These are phyloP conservation scores for Dynastes hyllus DNA, from an alignment of 2,888 invertebrate genomes.

Conservation along the genomic window DNA sequence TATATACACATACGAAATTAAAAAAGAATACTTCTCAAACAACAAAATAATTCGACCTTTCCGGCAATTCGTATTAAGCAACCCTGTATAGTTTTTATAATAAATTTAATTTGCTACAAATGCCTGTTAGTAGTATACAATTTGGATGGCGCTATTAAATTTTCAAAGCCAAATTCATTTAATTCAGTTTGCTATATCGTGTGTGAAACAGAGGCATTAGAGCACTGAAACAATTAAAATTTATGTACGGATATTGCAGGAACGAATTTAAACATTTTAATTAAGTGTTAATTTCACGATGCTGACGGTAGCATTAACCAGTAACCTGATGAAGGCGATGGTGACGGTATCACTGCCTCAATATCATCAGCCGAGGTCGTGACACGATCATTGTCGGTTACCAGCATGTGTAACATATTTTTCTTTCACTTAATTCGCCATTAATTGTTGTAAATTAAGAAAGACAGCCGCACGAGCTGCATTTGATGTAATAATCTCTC, in stretches of 20 bases:
- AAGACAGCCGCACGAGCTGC: slow-evolving; percentile 45
- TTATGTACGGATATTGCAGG: neutral
- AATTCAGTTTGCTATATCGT: neutral
- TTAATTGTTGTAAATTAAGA: slow-evolving; percentile 48
- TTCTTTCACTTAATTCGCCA: slow-evolving; percentile 44
- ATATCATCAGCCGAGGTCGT: slow-evolving; percentile 42
- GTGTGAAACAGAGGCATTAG: neutral
- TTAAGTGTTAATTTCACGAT: slow-evolving; percentile 15
- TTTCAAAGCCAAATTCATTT: slow-evolving; percentile 8
- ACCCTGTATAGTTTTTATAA: too few relatives aligned
- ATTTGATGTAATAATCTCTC: slow-evolving; percentile 38
- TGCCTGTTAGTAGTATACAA: too few relatives aligned
- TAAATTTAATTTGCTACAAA: too few relatives aligned
- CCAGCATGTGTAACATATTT: slow-evolving; percentile 45
- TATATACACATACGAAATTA: too few relatives aligned
- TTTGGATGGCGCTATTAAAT: neutral
- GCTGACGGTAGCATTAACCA: slow-evolving; percentile 1
- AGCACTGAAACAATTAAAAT: slow-evolving; percentile 15
- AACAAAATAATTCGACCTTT: too few relatives aligned
- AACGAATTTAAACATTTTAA: slow-evolving; percentile 41
- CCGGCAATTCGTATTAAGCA: too few relatives aligned
- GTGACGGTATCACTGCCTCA: slow-evolving; percentile 35
- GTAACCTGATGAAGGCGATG: slow-evolving; percentile 9
- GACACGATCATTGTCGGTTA: slow-evolving; percentile 40
- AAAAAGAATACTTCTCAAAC: too few relatives aligned